Evolutionary conservation across 2,797 vertebrate species (phyloP).

Genomic region (Varecia variegata): DNA sequence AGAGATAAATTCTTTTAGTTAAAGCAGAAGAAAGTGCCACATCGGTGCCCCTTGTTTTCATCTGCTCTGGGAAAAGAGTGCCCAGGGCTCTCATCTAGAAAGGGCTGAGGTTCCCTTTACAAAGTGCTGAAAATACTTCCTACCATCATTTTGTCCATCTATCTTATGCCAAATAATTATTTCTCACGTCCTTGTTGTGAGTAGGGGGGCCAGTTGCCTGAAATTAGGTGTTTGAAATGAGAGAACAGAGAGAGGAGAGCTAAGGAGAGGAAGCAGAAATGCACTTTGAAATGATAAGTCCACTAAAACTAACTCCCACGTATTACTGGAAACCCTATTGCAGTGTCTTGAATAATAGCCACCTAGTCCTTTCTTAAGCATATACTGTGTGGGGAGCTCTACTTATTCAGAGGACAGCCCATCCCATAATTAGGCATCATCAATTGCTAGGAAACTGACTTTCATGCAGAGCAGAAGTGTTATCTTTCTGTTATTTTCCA

Average conservation of each 20-base stretch:
- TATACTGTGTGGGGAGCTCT: not conserved
- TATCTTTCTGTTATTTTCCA: not conserved
- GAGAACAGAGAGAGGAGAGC: not conserved
- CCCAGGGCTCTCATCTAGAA: not conserved
- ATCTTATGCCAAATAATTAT: not conserved
- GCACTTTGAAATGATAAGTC: not conserved
- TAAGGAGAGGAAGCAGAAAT: not conserved
- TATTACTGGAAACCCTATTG: not conserved
- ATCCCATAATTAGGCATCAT: not conserved
- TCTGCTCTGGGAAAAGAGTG: not conserved
- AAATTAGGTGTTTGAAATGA: not conserved
- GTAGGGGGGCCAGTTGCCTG: not conserved
- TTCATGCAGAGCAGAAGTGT: not conserved
- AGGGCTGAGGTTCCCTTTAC: not conserved
- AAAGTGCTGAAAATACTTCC: not conserved
- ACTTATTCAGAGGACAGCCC: not conserved
- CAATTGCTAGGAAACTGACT: not conserved
- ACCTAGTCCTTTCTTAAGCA: not conserved
- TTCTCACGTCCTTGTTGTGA: not conserved
- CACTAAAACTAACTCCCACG: accelerated
- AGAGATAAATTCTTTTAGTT: not conserved
- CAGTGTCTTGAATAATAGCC: not conserved
- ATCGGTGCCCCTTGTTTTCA: not conserved
- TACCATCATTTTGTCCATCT: not conserved
- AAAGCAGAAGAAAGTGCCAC: not conserved